Percentiles rank a stretch among this genome's conserved stretches.
Evolutionary conservation across 2,888 invertebrate species (phyloP).

Genomic region (Mimas tiliae): DNA sequence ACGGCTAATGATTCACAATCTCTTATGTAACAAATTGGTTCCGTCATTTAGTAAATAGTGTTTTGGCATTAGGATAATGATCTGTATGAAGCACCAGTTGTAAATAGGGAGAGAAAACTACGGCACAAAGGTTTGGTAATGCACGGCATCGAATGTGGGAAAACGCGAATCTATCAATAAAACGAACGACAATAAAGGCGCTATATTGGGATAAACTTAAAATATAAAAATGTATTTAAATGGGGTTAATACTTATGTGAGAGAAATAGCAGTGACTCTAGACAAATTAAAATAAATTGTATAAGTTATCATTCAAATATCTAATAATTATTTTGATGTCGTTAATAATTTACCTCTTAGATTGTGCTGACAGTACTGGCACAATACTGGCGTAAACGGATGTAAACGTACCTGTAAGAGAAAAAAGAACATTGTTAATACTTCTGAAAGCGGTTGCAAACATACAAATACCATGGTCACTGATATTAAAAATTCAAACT

Average conservation of each 20-base stretch:
- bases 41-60: slow-evolving; percentile 42
- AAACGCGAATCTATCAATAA: too few relatives aligned
- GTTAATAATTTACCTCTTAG: not conserved
- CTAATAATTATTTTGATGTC: too few relatives aligned
- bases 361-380: too few relatives aligned
- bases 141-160: too few relatives aligned
- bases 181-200: too few relatives aligned
- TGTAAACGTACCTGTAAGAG: slow-evolving; percentile 49
- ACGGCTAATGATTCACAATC: slow-evolving; percentile 56
- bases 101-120: not conserved
- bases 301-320: too few relatives aligned
- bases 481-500: not conserved
- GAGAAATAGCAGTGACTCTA: too few relatives aligned
- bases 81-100: slow-evolving; percentile 32
- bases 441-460: not conserved
- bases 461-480: not conserved
- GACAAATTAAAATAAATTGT: too few relatives aligned
- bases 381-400: not conserved
- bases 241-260: too few relatives aligned
- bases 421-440: slow-evolving; percentile 15
- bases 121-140: not conserved
- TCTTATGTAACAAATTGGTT: slow-evolving; percentile 45
- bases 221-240: too few relatives aligned
- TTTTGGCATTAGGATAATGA: slow-evolving; percentile 38
- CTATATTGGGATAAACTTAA: too few relatives aligned